Percentiles rank a stretch among this genome's conserved stretches.
Conservation (phyloP, 2,113 vertebrate species). For the Rhegmatorhina hoffmannsi region DNA sequence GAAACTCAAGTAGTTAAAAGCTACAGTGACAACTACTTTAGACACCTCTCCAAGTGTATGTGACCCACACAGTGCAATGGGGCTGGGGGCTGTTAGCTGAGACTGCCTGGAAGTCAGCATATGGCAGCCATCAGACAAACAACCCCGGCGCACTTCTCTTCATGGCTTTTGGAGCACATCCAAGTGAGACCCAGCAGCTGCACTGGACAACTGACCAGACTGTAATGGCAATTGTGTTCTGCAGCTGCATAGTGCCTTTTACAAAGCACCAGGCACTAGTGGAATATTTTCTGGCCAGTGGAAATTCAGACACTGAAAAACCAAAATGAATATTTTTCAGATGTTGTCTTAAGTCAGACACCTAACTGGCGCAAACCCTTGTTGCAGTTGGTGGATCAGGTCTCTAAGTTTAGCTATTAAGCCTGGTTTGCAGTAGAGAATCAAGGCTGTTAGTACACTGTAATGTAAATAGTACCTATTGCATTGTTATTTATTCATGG, state of each 20-base stretch:
- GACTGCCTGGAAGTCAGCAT: background rate
- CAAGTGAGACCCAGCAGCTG: background rate
- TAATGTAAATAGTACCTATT: background rate
- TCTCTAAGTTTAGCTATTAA: background rate
- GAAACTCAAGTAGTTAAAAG: background rate
- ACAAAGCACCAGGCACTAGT: background rate
- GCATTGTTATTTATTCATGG: background rate
- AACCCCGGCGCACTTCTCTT: background rate
- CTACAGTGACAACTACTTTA: background rate
- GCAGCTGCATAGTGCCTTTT: background rate
- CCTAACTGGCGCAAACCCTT: background rate
- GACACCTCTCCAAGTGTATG: rapidly evolving
- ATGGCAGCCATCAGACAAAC: too few relatives aligned
- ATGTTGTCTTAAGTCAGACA: background rate
- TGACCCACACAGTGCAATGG: background rate
- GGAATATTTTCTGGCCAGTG: background rate
- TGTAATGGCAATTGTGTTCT: background rate
- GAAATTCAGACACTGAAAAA: background rate
- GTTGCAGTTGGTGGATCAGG: background rate
- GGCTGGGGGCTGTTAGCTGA: background rate
- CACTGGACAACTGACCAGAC: background rate
- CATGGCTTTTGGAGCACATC: rapidly evolving
- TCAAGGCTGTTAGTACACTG: background rate
- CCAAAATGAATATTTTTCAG: background rate
- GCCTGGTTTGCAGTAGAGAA: background rate